Evolutionary conservation across 2,797 vertebrate species (phyloP), one percentile per base, ranked within the genome.

Genomic region (Rhyacichthys aspro): DNA sequence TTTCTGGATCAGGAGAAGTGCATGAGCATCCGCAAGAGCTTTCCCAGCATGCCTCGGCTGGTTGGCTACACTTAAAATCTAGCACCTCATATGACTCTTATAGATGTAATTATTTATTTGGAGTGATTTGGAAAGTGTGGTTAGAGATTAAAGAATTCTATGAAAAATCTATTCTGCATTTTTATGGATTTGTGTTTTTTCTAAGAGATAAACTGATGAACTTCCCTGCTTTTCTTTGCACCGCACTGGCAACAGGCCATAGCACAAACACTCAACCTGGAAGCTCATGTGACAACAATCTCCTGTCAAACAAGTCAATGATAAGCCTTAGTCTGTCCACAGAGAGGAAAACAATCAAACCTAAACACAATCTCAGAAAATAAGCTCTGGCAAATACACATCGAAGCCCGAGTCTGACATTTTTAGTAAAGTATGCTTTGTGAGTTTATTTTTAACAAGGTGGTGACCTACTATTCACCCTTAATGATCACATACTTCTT

Each of bases 1-100:
- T 98, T 96, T 88, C 91, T 98, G 4, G 95, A 98, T 78, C 95
- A 97, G 86, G 96, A 98, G 62, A 96, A 95, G 74, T 98, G 96
- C 86, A 95, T 98, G 97, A 93, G 94, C 64, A 95, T 96, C 89
- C 92, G 94, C 43, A 96, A 93, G 85, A 94, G 81, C 70, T 98
- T 95, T 62, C 95, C 96, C 78, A 96, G 91, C 86, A 93, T 93
- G 0, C 89, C 90, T 0, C 91, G 95, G 1, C 90, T 98, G 65
- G 90, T 94, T 41, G 95, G 95, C 10, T 96, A 91, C 34, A 86
- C 90, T 2, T 98, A 92, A 81, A 36, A 14, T 12, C 38, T 14
- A 28, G 10, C 23, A n/a, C 11, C 7, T 10, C 3, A 16, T 17
- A 34, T 42, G 19, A n/a, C 5, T 15, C 5, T 14, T 28, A n/a